Evolutionary conservation across 2,888 invertebrate species (phyloP), one percentile per base, ranked within the genome.

Genomic region (Chloroclysta siterata): DNA sequence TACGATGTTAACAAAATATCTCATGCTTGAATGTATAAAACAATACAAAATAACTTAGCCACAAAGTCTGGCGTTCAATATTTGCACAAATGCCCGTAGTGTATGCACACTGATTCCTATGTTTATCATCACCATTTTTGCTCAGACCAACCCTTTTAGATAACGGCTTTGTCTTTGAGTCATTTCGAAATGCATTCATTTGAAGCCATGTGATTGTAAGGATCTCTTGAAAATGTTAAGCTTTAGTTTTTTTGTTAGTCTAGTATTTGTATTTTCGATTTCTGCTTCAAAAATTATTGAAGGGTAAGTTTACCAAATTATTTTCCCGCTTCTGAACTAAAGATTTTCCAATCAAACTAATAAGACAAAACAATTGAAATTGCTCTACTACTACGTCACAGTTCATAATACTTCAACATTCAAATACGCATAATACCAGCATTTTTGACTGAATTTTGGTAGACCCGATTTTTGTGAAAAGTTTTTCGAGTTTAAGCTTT

Each of bases 61-160:
- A 53, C 33, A 29, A 48, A 41, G 68, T 62, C 65, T 60, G 56
- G 60, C 46, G 44, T 63, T 61, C 59, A 72, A 68, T 83, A 75
- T 80, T 80, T 81, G 74, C 66, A 72, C 67, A 74, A 71, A 73
- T 71, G 71, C 76, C 68, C 67, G 74, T 78, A 77, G 76, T 85
- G 82, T 87, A 78, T 85, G 83, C 81, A 85, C 83, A 86, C 82
- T 84, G 88, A 88, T 89, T 87, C 82, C 77, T 77, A 61, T 75
- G 87, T 91, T 89, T 87, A 77, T 82, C 74, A 76, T 80, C 76
- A 76, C 92, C 91, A 79, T 89, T 81, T 90, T 84, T 66, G 88
- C 88, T 67, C 55, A 63, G 86, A 76, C 89, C 83, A 86, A 81
- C 87, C 91, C 84, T 83, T 69, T 57, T 47, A 66, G 90, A 91